Evolutionary conservation across 1,140 invertebrate species (phyloP), one percentile per base, ranked within the genome.

Genomic region (Trichomalopsis sarcophagae): DNA sequence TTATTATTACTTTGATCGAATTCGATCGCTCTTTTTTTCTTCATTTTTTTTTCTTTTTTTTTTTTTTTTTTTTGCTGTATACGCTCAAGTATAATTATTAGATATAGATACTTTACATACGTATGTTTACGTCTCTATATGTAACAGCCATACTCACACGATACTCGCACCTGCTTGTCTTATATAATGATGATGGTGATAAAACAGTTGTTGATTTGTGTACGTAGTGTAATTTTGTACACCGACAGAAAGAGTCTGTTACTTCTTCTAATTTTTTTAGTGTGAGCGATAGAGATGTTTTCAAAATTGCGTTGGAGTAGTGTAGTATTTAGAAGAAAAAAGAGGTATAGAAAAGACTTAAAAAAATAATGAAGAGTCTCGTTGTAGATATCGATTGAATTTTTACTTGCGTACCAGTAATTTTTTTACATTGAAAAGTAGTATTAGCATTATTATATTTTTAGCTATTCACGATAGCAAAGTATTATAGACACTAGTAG

Each of bases 61-160:
- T 36, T 47, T 68, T 77, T 55, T 80, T 68, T 40, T 80, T 80
- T 17, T 13, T 75, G 33, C 33, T 36, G 9, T 30, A 21, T 75
- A 75, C 73, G 33, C 17, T 75, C 73, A 75, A 75, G 21, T 75
- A 33, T 75, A 40, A 33, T 71, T 71, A 66, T 78, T 74, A 85
- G 68, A 81, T 82, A 76, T 82, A 76, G 17, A 80, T 74, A 80
- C 55, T n/a, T 79, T 62, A 79, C 62, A 80, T 82, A 80, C 85
- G 85, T 86, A 82, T 82, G 80, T 83, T 83, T 83, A 87, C 85
- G 82, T 88, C 86, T 87, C 86, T 84, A 84, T 87, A 87, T 87
- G 89, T 91, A 92, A 92, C 89, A 91, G 91, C 91, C 91, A 91
- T 90, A 92, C 91, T 91, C 91, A 92, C 91, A 92, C 73, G 90